Base-by-base conservation (phyloP, 2,797 vertebrate genomes). In the Prunella strophiata region DNA sequence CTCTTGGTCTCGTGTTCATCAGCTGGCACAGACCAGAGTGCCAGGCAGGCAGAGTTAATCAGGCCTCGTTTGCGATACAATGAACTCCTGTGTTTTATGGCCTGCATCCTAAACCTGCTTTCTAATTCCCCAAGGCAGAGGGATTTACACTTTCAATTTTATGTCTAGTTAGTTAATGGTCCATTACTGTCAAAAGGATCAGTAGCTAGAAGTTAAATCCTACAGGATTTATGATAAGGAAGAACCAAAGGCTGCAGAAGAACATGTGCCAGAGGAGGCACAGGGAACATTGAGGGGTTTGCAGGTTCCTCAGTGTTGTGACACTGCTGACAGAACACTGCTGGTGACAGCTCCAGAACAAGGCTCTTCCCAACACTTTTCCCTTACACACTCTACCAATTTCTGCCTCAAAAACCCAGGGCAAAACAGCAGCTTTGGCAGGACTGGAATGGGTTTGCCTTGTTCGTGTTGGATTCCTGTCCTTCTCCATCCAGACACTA, bases 131-230 rank as follows among this genome's bases (percentile, higher is more conserved):
- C 74, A 59, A 45, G 70, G 88, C 90, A 96, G 82, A 88, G 70
- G 93, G 96, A 97, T 96, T 97, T 96, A 96, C 93, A 90, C 94
- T 96, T 95, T 26, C 91, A 78, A 59, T 96, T 97, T 97, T 96
- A 94, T 96, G 87, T 96, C 94, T 91, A 91, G 65, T 97, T 92
- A 93, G 93, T 96, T 96, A 97, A 97, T 96, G 96, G 96, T 76
- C 96, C 95, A 97, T 97, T 97, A 97, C 92, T 97, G 96, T 97
- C 96, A 95, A 93, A 95, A 94, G 95, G 92, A 96, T 97, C 86
- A 83, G 96, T 63, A 73, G 92, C 80, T 87, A 34, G 91, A 90
- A 94, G 93, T 96, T 89, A 96, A 97, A 96, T 85, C 94, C 91
- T 78, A 79, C 62, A 80, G 89, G 94, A 97, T 94, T 97, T 96